Conservation (phyloP, 1,140 invertebrate species). For the Spodoptera frugiperda region DNA sequence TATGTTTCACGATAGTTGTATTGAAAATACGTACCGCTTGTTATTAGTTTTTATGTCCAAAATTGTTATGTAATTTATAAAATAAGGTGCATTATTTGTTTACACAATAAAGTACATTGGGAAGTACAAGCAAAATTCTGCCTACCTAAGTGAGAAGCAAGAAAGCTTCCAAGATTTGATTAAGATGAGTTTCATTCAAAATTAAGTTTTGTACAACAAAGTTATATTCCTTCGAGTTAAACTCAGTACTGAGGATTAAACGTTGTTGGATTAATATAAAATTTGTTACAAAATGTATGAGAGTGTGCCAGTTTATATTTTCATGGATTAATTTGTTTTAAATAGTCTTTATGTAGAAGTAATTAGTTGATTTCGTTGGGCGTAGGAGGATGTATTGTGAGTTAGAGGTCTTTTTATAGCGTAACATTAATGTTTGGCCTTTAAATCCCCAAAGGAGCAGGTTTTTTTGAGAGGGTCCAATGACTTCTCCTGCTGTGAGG, state of each 20-base stretch:
- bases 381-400: too few relatives aligned
- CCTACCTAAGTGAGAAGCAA: background rate
- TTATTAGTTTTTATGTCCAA: too few relatives aligned
- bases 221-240: background rate
- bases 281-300: background rate
- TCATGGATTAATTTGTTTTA: background rate
- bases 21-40: too few relatives aligned
- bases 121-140: too few relatives aligned
- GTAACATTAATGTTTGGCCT: background rate
- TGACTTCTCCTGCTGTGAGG: too few relatives aligned
- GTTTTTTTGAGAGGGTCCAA: too few relatives aligned
- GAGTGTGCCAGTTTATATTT: background rate
- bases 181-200: background rate
- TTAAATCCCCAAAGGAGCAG: too few relatives aligned
- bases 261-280: conserved; percentile 3
- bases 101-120: background rate
- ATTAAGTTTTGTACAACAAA: background rate
- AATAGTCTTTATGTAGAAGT: background rate
- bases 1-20: too few relatives aligned
- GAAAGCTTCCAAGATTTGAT: too few relatives aligned
- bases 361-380: too few relatives aligned
- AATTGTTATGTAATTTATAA: background rate
- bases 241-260: background rate
- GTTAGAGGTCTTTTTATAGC: too few relatives aligned
- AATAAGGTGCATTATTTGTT: background rate